Percentiles rank a stretch among this genome's conserved stretches.
Conservation (phyloP, 2,888 invertebrate species). For the Halocaridina rubra region DNA sequence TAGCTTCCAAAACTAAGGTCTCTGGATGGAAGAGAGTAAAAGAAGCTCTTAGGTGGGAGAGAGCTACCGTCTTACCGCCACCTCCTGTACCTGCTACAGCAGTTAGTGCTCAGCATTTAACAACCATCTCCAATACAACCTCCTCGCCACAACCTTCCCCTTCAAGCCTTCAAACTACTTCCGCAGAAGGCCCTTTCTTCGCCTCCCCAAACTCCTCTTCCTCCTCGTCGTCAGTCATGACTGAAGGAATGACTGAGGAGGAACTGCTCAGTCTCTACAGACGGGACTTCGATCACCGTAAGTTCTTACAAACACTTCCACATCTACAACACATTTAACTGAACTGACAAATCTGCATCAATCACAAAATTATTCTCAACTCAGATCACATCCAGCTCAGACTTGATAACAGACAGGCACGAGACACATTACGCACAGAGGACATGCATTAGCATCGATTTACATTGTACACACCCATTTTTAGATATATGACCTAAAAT, state of each 20-base stretch:
- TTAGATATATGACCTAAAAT: too few species aligned
- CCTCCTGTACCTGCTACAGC: constrained; percentile 50
- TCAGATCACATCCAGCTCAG: too few species aligned
- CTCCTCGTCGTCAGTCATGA: constrained; percentile 73
- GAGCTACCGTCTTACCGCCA: constrained; percentile 45
- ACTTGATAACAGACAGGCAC: too few species aligned
- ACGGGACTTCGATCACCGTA: constrained; percentile 49
- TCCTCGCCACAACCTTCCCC: constrained; percentile 30
- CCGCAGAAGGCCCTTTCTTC: constrained; percentile 64
- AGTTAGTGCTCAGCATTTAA: constrained; percentile 46
- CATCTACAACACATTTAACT: too few species aligned
- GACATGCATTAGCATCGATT: too few species aligned
- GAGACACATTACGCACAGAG: too few species aligned
- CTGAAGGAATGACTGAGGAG: constrained; percentile 64
- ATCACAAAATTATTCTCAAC: too few species aligned
- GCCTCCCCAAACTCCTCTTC: constrained; percentile 73
- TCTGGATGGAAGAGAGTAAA: constrained; percentile 50
- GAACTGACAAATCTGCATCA: too few species aligned
- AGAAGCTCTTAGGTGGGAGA: constrained; percentile 54
- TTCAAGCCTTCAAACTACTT: constrained; percentile 9
- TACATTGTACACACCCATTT: too few species aligned
- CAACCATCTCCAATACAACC: too few species aligned
- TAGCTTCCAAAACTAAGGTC: constrained; percentile 42
- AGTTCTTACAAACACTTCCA: too few species aligned
- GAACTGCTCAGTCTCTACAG: constrained; percentile 48